Evolutionary conservation across 2,888 invertebrate genomes (phyloP).

Genomic region (Ecliptopera silaceata): DNA sequence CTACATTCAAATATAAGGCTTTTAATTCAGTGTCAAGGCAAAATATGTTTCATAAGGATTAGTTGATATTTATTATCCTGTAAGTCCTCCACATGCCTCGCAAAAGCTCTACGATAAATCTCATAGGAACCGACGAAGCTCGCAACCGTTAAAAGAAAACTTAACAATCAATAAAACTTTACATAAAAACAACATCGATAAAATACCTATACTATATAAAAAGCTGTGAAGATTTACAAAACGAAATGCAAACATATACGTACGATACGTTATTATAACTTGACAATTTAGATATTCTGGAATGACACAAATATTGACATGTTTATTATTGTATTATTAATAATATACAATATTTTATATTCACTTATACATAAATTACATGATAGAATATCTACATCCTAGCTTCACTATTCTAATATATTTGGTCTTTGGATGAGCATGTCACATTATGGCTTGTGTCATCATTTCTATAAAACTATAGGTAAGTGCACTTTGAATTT

Average conservation of each 20-base stretch:
- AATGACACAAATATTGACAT: slow-evolving; percentile 60
- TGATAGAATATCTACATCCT: slow-evolving; percentile 69
- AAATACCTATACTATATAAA: slow-evolving; percentile 44
- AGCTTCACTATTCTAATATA: slow-evolving; percentile 76
- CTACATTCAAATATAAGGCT: slow-evolving; percentile 67
- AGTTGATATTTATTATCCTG: slow-evolving; percentile 35
- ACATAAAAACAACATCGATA: slow-evolving; percentile 61
- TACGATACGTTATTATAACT: slow-evolving; percentile 35
- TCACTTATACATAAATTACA: slow-evolving; percentile 58
- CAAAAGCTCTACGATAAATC: slow-evolving; percentile 50
- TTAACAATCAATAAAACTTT: slow-evolving; percentile 70
- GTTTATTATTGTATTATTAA: slow-evolving; percentile 45
- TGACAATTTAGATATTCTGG: slow-evolving; percentile 52
- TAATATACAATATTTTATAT: slow-evolving; percentile 45
- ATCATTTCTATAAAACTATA: slow-evolving; percentile 74
- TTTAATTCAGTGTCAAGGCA: slow-evolving; percentile 63
- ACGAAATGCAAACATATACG: slow-evolving; percentile 52
- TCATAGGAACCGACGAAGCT: slow-evolving; percentile 65
- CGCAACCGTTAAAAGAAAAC: slow-evolving; percentile 52
- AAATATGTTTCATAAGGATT: slow-evolving; percentile 51
- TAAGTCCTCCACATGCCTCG: slow-evolving; percentile 44
- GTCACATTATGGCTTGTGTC: slow-evolving; percentile 78
- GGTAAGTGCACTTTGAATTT: slow-evolving; percentile 81
- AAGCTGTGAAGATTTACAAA: slow-evolving; percentile 48
- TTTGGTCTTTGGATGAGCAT: slow-evolving; percentile 83